Percentiles rank a stretch among this genome's conserved stretches.
Conservation (phyloP, 2,113 vertebrate species). For the Mormyrus iriodes region DNA sequence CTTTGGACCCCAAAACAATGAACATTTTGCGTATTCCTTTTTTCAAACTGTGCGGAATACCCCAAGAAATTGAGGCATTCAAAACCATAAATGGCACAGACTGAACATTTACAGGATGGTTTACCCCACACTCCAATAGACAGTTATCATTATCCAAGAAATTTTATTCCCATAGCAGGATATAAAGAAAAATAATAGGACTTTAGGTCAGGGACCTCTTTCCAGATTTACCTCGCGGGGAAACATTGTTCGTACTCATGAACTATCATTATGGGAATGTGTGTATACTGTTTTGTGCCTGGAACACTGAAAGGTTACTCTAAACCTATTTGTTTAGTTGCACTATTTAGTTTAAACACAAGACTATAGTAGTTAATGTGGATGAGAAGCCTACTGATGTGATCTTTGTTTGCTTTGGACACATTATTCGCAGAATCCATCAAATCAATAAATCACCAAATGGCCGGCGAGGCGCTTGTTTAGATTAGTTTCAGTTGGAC, state of each 20-base stretch:
- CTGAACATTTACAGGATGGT: conserved; percentile 39
- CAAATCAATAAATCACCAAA: conserved; percentile 14
- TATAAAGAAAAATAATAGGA: conserved; percentile 56
- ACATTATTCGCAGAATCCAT: conserved; percentile 26
- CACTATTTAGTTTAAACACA: background rate
- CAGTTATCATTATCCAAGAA: conserved; percentile 48
- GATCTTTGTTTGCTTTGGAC: conserved; percentile 23
- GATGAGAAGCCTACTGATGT: background rate
- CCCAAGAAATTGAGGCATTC: conserved; percentile 28
- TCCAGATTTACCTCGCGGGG: conserved; percentile 15
- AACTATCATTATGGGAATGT: conserved; percentile 39
- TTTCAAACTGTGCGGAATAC: conserved; percentile 9
- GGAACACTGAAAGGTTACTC: background rate
- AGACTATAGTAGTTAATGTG: background rate
- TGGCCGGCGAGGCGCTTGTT: background rate
- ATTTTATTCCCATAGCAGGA: conserved; percentile 39
- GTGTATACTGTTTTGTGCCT: background rate
- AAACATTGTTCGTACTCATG: conserved; percentile 44
- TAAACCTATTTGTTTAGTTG: background rate
- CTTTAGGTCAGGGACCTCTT: conserved; percentile 36
- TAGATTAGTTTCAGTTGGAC: conserved; percentile 30
- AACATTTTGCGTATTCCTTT: conserved; percentile 25
- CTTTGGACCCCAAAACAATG: conserved; percentile 33
- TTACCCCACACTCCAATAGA: conserved; percentile 44
- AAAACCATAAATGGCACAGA: conserved; percentile 30